Conservation (phyloP, 2,797 vertebrate genomes). For the Malurus splendens region DNA sequence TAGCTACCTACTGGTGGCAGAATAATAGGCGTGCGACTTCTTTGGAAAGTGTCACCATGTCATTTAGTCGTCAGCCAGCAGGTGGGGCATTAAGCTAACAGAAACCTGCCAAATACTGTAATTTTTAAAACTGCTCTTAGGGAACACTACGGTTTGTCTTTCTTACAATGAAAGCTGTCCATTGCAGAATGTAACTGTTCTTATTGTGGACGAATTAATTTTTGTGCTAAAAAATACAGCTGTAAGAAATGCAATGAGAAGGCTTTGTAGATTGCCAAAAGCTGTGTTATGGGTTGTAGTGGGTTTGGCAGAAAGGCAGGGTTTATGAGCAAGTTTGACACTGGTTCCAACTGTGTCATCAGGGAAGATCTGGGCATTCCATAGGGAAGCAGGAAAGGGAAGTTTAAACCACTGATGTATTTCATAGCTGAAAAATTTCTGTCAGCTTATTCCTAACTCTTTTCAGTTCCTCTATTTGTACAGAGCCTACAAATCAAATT, state of each 20-base stretch:
- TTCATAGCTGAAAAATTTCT: not conserved
- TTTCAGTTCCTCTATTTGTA: not conserved
- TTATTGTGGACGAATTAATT: not conserved
- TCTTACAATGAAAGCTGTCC: not conserved
- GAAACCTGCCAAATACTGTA: not conserved
- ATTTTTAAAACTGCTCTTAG: not conserved
- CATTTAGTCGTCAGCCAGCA: conserved; percentile 46
- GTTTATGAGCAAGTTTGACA: not conserved
- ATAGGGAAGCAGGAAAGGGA: not conserved
- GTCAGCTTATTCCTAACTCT: not conserved
- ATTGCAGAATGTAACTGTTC: fast-evolving
- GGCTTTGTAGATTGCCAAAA: not conserved
- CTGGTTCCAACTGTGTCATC: not conserved
- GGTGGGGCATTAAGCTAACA: conserved; percentile 62
- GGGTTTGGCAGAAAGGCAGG: not conserved
- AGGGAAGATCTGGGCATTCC: not conserved
- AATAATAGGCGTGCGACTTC: not conserved
- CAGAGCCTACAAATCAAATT: not conserved
- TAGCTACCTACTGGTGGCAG: not conserved
- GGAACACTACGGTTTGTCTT: not conserved
- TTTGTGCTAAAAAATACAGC: not conserved
- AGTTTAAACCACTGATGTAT: not conserved
- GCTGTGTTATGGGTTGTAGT: fast-evolving
- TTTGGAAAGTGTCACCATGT: not conserved
- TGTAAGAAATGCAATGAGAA: not conserved